phyloP scores from a whole-genome alignment of 1,140 invertebrate genomes.

The Leptonema lineaticorne region DNA sequence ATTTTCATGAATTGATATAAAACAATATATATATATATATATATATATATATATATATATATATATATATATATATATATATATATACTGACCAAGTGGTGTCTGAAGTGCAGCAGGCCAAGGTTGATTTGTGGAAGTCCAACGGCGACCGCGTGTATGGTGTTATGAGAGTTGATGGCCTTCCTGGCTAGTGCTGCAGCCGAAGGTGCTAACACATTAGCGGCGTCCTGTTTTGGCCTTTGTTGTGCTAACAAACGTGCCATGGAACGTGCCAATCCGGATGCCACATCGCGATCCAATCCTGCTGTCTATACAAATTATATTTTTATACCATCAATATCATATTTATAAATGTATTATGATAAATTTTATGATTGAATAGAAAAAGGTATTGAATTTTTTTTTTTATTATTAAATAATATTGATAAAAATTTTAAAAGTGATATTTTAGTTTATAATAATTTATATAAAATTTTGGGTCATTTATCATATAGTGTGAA shows the following conservation, averaged over 20 bases:
- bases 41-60: background rate
- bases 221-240: conserved; percentile 13
- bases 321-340: conserved; percentile 4
- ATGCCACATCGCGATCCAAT: conserved; percentile 29
- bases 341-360: no score
- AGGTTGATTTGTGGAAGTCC: conserved; percentile 53
- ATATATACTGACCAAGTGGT: conserved; percentile 26
- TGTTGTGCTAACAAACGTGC: background rate
- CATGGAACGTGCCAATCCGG: conserved; percentile 21
- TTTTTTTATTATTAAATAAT: no score
- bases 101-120: conserved; percentile 48
- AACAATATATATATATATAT: no score
- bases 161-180: conserved; percentile 45
- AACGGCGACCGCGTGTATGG: conserved; percentile 48
- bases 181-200: conserved; percentile 46
- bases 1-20: no score
- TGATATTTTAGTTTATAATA: no score
- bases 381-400: no score
- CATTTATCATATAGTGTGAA: no score
- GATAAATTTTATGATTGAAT: no score
- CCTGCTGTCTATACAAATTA: conserved; percentile 18
- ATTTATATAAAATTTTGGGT: no score
- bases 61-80: background rate
- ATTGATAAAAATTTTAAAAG: no score
- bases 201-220: conserved; percentile 45